Evolutionary conservation across 2,113 vertebrate species (phyloP).

Genomic region (Uria lomvia): DNA sequence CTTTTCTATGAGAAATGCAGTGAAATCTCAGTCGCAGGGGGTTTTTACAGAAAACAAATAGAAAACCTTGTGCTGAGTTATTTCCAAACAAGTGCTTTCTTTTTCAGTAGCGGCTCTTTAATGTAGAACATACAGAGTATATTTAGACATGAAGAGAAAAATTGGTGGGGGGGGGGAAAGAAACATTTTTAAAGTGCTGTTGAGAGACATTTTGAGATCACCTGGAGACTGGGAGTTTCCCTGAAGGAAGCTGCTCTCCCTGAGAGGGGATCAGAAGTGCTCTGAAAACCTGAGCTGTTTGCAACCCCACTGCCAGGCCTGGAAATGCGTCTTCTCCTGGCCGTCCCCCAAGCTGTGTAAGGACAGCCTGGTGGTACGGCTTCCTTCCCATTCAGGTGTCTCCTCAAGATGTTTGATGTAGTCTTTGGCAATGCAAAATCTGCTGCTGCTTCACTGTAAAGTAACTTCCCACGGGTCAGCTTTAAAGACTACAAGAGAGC

Average conservation of each 20-base stretch:
- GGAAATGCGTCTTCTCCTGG: not conserved
- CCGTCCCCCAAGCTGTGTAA: fast-evolving
- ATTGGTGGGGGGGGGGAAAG: not conserved
- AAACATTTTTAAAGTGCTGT: not conserved
- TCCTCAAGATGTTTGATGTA: not conserved
- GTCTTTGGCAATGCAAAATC: not conserved
- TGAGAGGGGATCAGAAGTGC: not conserved
- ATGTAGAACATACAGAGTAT: slow-evolving; percentile 16
- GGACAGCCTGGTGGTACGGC: not conserved
- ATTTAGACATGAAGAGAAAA: not conserved
- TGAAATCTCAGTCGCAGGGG: not conserved
- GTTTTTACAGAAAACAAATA: not conserved
- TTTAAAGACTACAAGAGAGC: not conserved
- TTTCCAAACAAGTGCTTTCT: not conserved
- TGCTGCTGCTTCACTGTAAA: not conserved
- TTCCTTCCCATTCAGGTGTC: not conserved
- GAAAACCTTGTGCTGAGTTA: not conserved
- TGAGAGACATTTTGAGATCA: slow-evolving; percentile 54
- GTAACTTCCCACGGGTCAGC: not conserved
- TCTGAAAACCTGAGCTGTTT: not conserved
- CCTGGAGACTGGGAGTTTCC: not conserved
- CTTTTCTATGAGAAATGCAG: not conserved
- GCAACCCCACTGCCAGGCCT: not conserved
- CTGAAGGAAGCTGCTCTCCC: not conserved
- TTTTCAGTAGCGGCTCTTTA: not conserved